Evolutionary conservation across 37 sponge, comb jelly and placozoan species (phyloP), one percentile per base, ranked within the genome.

Genomic region (Chondrilla cf. caribensis): DNA sequence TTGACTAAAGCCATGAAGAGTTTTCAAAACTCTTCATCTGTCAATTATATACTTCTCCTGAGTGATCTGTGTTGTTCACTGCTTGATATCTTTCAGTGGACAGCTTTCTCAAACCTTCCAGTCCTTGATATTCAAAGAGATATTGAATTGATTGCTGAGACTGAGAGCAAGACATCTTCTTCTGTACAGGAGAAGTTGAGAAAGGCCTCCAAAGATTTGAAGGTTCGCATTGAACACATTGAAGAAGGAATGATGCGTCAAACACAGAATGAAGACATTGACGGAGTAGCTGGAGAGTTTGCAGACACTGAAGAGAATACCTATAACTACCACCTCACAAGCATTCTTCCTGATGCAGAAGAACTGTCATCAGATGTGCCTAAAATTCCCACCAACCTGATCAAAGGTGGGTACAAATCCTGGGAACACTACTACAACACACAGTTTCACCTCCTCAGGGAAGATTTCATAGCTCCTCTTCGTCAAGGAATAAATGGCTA

Each of bases 381-480:
- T 32, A 78, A 82, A 58, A 77, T 95, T 55, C 67, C 90, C 0
- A 81, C 85, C 9, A 89, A 90, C 54, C 83, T 90, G 2, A 38
- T 85, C 36, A 54, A 80, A 19, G 93, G 90, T 35, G 43, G 21
- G 9, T 95, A 91, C 77, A 66, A 79, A 19, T 66, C 70, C 36
- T 90, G 90, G 86, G 85, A 91, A 77, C 88, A 93, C 32, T 96
- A 96, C 76, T 86, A 86, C 51, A 91, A 96, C 62, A 77, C 88
- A 1, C 96, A 96, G 62, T 96, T 96, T 81, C 88, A 84, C 21
- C 81, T 96, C 5, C 82, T 96, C 24, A 67, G 96, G 33, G 96
- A 96, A 81, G 96, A 96, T 59, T 93, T 96, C 72, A 65, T 96
- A 11, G 89, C 87, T 33, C 96, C 96, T 35, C 86, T 96, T 5